Evolutionary conservation across 1,140 invertebrate species (phyloP).

Genomic region (Drosophila albomicans): DNA sequence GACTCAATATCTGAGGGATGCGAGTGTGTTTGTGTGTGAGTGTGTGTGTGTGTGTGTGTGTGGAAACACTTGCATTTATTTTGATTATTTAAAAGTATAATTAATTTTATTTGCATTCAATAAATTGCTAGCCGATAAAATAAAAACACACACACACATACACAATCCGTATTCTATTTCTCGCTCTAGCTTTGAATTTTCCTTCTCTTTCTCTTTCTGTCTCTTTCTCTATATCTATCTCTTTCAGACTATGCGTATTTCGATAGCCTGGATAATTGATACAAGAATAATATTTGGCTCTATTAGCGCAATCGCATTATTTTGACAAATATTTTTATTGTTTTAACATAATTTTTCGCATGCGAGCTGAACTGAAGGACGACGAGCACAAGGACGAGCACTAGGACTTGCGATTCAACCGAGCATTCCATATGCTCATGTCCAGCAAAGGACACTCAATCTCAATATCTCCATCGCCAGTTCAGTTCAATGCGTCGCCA

Average conservation of each 20-base stretch:
- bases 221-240: background rate
- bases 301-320: slow-evolving; percentile 84
- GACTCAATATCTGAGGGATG: slow-evolving; percentile 14
- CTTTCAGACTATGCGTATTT: slow-evolving; percentile 24
- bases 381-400: slow-evolving; percentile 12
- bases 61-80: slow-evolving; percentile 54
- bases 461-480: background rate
- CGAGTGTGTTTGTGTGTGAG: slow-evolving; percentile 19
- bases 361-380: slow-evolving; percentile 52
- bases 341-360: slow-evolving; percentile 82
- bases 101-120: slow-evolving; percentile 63
- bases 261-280: slow-evolving; percentile 73
- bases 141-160: slow-evolving; percentile 16
- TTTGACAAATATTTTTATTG: slow-evolving; percentile 84
- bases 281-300: slow-evolving; percentile 83
- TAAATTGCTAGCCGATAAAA: slow-evolving; percentile 37
- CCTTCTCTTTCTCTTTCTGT: slow-evolving; percentile 5
- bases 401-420: background rate
- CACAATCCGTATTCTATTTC: background rate
- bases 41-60: slow-evolving; percentile 8
- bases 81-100: slow-evolving; percentile 70
- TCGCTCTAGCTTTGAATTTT: background rate
- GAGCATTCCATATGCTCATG: slow-evolving; percentile 15
- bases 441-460: background rate
- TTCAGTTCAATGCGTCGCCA: background rate